Percentiles rank a stretch among this genome's conserved stretches.
These are phyloP conservation scores for Eupithecia insigniata DNA, from an alignment of 2,888 invertebrate species.

Conservation along the genomic window DNA sequence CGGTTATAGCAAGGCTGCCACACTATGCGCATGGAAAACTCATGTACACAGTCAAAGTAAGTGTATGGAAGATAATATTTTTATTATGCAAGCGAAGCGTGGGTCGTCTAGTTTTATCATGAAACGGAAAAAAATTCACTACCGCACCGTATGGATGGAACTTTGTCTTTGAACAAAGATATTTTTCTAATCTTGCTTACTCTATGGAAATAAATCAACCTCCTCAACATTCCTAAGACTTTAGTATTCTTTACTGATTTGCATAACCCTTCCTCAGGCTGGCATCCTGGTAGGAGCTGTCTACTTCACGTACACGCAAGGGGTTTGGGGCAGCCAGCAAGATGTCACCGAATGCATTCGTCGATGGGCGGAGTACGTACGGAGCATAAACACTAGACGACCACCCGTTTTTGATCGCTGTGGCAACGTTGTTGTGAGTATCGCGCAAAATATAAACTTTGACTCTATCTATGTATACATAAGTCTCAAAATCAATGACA, in stretches of 20 bases:
- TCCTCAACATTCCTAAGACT: constrained; percentile 63
- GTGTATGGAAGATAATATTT: constrained; percentile 38
- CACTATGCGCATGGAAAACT: constrained; percentile 72
- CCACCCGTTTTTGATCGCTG: constrained; percentile 73
- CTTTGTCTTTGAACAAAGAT: neutral
- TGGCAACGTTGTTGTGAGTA: constrained; percentile 74
- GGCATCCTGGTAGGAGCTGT: constrained; percentile 74
- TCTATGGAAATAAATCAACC: constrained; percentile 45
- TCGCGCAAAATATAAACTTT: neutral
- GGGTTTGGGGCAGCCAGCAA: constrained; percentile 78
- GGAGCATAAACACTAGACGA: constrained; percentile 73
- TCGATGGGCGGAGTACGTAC: constrained; percentile 75
- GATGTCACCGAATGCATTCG: constrained; percentile 73
- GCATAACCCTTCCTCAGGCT: constrained; percentile 62
- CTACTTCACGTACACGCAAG: constrained; percentile 78
- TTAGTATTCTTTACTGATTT: constrained; percentile 57
- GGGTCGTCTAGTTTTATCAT: neutral
- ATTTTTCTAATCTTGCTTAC: neutral
- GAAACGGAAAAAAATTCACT: neutral
- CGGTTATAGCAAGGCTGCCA: constrained; percentile 53
- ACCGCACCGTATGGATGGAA: neutral
- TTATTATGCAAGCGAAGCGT: neutral
- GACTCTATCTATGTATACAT: neutral
- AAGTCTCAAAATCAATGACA: constrained; percentile 16
- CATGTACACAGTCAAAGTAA: constrained; percentile 75